Evolutionary conservation across 92 coral and sea anemone species (phyloP).

Genomic region (Epizoanthus rinbou): DNA sequence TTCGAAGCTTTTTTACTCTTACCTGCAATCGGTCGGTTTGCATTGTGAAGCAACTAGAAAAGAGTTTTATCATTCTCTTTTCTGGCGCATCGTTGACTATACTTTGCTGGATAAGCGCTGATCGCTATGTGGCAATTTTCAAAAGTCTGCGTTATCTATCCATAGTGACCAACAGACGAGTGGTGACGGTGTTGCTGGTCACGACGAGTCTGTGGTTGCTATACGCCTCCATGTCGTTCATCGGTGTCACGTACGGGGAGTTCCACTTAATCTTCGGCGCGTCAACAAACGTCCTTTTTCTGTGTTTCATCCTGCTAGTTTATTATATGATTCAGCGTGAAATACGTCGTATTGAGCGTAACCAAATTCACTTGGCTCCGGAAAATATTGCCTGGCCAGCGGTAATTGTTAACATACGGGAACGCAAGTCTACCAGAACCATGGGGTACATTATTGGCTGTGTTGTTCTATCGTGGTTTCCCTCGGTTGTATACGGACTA

Average conservation of each 20-base stretch:
- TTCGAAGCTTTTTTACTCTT: constrained; percentile 6
- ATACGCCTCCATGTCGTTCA: constrained; percentile 12
- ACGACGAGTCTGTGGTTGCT: neutral
- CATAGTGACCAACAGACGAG: constrained; percentile 14
- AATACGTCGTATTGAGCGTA: neutral
- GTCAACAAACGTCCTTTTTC: neutral
- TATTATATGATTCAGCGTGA: neutral
- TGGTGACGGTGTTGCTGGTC: neutral
- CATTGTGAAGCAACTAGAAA: neutral
- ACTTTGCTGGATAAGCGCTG: constrained; percentile 21
- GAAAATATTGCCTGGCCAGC: neutral
- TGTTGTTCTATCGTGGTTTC: constrained; percentile 6
- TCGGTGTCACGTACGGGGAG: neutral
- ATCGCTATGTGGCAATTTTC: constrained; percentile 28
- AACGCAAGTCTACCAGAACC: constrained; percentile 6
- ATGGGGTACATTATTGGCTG: constrained; percentile 23
- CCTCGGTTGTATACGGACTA: constrained; percentile 15
- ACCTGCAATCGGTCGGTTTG: neutral
- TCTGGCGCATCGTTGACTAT: constrained; percentile 26
- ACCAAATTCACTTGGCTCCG: constrained; percentile 9
- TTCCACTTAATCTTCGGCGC: constrained; percentile 1
- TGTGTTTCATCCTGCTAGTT: constrained; percentile 1
- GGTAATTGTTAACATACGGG: neutral
- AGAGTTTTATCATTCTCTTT: neutral
- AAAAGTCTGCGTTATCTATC: constrained; percentile 17